phyloP scores from a whole-genome alignment of 2,797 vertebrate genomes.

The Coendou prehensilis region DNA sequence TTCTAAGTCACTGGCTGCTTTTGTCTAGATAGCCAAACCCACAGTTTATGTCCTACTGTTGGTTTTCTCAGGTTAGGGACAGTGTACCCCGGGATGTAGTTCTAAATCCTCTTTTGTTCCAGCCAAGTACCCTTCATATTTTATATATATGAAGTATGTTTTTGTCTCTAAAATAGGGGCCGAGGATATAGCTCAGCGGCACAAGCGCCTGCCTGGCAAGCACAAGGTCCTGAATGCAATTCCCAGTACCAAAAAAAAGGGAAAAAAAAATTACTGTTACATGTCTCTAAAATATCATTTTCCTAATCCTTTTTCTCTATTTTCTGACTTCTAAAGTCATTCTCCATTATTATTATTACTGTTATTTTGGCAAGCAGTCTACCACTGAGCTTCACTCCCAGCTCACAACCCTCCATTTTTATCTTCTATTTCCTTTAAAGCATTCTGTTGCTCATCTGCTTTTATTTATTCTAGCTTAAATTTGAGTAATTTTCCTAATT shows the following conservation, averaged over 20 bases:
- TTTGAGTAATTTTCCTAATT: background rate
- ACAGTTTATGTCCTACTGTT: background rate
- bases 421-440: background rate
- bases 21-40: background rate
- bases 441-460: background rate
- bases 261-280: no score
- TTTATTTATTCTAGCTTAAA: slow-evolving; percentile 32
- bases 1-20: background rate
- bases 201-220: no score
- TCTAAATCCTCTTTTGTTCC: background rate
- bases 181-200: no score
- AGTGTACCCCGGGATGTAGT: background rate
- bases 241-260: no score
- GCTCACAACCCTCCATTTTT: background rate
- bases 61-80: background rate
- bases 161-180: background rate
- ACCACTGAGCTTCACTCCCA: background rate
- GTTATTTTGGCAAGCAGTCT: background rate
- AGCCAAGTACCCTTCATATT: background rate
- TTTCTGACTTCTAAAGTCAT: slow-evolving; percentile 19
- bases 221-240: no score
- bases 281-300: background rate
- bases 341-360: background rate
- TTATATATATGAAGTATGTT: background rate
- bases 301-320: background rate